Evolutionary conservation across 2,797 vertebrate species (phyloP).

Genomic region (Sebastes trivittatus): DNA sequence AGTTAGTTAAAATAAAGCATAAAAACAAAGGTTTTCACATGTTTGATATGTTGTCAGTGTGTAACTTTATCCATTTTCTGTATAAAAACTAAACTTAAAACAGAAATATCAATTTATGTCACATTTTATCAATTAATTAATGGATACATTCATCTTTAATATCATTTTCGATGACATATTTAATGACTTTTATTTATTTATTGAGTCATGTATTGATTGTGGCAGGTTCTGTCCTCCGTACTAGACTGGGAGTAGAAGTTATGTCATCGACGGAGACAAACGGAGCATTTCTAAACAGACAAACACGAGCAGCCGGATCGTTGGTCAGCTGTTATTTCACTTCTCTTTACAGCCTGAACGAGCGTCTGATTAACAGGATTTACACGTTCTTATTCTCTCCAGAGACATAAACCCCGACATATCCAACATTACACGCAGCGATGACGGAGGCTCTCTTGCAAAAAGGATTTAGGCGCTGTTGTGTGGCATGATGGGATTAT

Average conservation of each 20-base stretch:
- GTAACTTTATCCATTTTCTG: neutral
- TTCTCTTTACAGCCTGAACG: neutral
- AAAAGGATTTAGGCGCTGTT: neutral
- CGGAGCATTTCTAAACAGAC: slow-evolving; percentile 16
- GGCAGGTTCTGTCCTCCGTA: no score
- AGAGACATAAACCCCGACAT: neutral
- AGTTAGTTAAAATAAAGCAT: no score
- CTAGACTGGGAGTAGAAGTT: neutral
- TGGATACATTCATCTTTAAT: no score
- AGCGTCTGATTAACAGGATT: slow-evolving; percentile 8
- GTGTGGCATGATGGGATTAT: slow-evolving; percentile 28
- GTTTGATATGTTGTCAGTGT: neutral
- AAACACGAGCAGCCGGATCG: neutral
- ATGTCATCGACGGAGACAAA: neutral
- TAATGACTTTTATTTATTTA: no score
- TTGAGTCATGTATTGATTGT: no score
- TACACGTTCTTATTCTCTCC: neutral
- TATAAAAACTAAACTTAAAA: neutral
- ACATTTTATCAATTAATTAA: no score
- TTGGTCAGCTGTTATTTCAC: slow-evolving; percentile 14
- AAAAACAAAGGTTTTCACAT: no score
- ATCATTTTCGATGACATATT: no score
- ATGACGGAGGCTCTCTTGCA: neutral
- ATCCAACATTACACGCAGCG: neutral
- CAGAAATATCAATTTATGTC: no score